Percentiles rank a stretch among this genome's conserved stretches.
Evolutionary conservation across 2,888 invertebrate genomes (phyloP).

Genomic region (Tubulanus polymorphus): DNA sequence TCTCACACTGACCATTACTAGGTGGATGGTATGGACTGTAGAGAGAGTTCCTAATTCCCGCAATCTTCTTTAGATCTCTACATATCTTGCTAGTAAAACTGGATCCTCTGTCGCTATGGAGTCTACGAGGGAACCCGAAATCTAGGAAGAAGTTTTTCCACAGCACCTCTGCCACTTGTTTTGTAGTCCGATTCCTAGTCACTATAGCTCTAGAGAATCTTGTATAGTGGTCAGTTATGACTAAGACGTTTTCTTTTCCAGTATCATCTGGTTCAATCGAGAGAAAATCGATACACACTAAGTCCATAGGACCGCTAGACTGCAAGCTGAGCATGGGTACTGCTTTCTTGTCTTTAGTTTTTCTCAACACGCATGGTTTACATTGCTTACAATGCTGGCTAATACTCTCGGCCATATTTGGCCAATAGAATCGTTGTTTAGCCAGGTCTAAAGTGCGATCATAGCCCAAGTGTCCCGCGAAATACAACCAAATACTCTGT

Average conservation of each 20-base stretch:
- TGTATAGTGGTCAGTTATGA: constrained; percentile 15
- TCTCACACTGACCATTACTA: not conserved
- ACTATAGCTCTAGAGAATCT: constrained; percentile 9
- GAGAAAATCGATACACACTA: constrained; percentile 12
- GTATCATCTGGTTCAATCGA: constrained; percentile 13
- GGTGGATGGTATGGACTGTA: not conserved
- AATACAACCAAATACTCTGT: too few species aligned
- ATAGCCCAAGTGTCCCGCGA: not conserved
- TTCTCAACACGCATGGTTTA: not conserved
- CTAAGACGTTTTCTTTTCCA: constrained; percentile 16
- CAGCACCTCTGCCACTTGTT: constrained; percentile 4
- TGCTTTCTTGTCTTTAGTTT: not conserved
- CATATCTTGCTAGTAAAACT: not conserved
- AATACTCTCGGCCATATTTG: not conserved
- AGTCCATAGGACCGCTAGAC: constrained; percentile 7
- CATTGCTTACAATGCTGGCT: not conserved
- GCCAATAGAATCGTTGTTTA: not conserved
- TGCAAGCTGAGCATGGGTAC: not conserved
- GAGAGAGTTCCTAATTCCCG: not conserved
- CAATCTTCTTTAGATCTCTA: not conserved
- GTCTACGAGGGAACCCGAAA: constrained; percentile 1
- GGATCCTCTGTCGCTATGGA: not conserved
- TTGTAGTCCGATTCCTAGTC: constrained; percentile 9
- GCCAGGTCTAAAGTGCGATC: not conserved
- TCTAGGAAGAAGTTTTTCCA: constrained; percentile 6